A percentile compares a stretch with the other conserved stretches of the same genome.
phyloP scores from a whole-genome alignment of 2,888 invertebrate genomes.

The Hypolimnas misippus region DNA sequence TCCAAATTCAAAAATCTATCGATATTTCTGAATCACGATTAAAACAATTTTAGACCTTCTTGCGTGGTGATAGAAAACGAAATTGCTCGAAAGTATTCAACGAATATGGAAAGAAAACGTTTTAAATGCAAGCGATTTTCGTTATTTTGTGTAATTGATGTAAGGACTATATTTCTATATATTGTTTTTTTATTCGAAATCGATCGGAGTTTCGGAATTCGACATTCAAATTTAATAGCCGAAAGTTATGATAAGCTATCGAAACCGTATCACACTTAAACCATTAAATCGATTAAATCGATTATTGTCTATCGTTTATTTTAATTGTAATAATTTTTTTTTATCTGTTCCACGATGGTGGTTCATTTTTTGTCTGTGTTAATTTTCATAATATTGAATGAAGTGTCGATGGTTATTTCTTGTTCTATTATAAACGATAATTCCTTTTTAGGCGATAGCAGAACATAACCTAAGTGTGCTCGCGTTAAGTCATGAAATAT shows the following conservation, averaged over 20 bases:
- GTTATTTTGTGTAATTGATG: not conserved
- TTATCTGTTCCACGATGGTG: constrained; percentile 3
- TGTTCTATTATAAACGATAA: too few relatives aligned
- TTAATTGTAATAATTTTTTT: constrained; percentile 42
- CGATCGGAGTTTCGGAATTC: constrained; percentile 39
- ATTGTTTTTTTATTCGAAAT: constrained; percentile 25
- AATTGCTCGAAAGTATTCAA: constrained; percentile 10
- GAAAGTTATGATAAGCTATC: constrained; percentile 62
- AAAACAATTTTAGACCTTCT: constrained; percentile 18
- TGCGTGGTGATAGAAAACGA: not conserved
- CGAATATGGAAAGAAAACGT: not conserved
- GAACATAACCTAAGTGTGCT: too few relatives aligned
- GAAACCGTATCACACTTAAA: constrained; percentile 62
- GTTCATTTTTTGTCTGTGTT: constrained; percentile 17
- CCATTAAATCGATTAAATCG: constrained; percentile 44
- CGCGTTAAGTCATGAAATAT: too few relatives aligned
- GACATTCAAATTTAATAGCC: constrained; percentile 60
- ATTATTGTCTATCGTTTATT: constrained; percentile 44
- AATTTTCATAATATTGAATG: not conserved
- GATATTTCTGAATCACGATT: not conserved
- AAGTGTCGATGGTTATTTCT: not conserved
- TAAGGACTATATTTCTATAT: constrained; percentile 18
- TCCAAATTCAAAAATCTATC: not conserved
- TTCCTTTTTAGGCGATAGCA: too few relatives aligned
- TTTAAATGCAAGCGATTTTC: constrained; percentile 23